Evolutionary conservation across 2,797 vertebrate genomes (phyloP), one percentile per base, ranked within the genome.

Genomic region (Schizothorax lantsangensis): DNA sequence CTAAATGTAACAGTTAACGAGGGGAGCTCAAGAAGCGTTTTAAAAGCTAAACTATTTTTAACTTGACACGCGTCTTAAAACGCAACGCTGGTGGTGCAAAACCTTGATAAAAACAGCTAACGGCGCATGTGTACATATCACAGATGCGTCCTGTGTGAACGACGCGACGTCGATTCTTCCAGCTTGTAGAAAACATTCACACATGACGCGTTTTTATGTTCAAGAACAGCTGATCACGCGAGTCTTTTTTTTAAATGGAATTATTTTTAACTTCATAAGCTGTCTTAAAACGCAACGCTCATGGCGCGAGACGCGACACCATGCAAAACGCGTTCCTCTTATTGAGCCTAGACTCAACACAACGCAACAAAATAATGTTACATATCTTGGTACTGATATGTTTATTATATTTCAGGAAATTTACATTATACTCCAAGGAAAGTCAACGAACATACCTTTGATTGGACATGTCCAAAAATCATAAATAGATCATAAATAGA

Each of bases 31-130:
- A 72, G 12, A 82, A 2, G 17, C 40, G 14, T 80, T 43, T 54
- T 6, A 79, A 47, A 49, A 81, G 59, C 40, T 21, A 0, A 81
- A 68, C 62, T 81, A 33, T 68, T 81, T 72, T 54, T 40, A 54
- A 83, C 81, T 57, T 38, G 64, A 23, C 33, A n/a, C 68, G 36
- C 79, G 38, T 47, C 23, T 80, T 64, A 33, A 81, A 62, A 52
- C 79, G 62, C 64, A 81, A 81, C 59, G 79, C 40, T 5, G 30
- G 21, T 36, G 12, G 19, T 12, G 11, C 9, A 45, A 49, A 43
- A 36, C 30, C 64, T 45, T 23, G 47, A 49, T 36, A n/a, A 38
- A 59, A 79, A 6, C 54, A 15, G 36, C 6, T 23, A 30, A 68
- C 64, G 66, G 49, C 62, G 62, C 79, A 49, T 36, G 75, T 79